These are phyloP conservation scores for Chironomus striatipennis DNA, from an alignment of 1,140 invertebrate species.

Conservation along the genomic window DNA sequence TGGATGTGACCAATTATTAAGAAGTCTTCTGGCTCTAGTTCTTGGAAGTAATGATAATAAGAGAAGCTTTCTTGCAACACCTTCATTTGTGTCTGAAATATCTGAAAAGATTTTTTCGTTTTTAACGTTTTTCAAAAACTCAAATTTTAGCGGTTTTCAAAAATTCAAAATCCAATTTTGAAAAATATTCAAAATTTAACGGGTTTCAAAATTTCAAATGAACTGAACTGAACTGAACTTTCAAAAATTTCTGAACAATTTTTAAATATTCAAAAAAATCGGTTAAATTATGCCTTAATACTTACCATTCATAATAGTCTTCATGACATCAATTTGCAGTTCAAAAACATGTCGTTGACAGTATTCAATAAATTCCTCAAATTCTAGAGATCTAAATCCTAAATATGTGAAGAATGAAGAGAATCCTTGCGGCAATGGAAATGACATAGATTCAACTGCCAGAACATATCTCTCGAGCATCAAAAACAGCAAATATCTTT, in stretches of 20 bases:
- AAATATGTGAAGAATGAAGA: conserved; percentile 79
- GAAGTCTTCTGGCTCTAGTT: conserved; percentile 61
- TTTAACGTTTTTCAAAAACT: neutral
- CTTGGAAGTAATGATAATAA: conserved; percentile 62
- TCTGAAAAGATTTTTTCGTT: conserved; percentile 42
- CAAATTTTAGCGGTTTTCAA: neutral
- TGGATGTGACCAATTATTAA: conserved; percentile 69
- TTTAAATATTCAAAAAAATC: too few species aligned
- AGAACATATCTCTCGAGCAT: conserved; percentile 67
- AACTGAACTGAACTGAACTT: neutral
- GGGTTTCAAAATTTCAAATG: neutral
- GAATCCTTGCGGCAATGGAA: conserved; percentile 74
- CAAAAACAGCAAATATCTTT: conserved; percentile 59
- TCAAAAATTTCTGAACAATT: neutral
- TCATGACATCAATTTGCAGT: conserved; percentile 77
- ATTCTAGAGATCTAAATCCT: conserved; percentile 64
- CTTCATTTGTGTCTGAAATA: conserved; percentile 54
- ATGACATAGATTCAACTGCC: conserved; percentile 67
- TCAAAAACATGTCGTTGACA: conserved; percentile 72
- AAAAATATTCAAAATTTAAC: too few species aligned
- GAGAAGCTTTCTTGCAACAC: conserved; percentile 59
- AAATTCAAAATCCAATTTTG: too few species aligned
- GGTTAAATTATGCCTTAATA: conserved; percentile 28
- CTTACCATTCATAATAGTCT: conserved; percentile 67
- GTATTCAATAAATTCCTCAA: conserved; percentile 69